phyloP scores from a whole-genome alignment of 2,888 invertebrate species.

The Marasmarcha lunaedactyla region DNA sequence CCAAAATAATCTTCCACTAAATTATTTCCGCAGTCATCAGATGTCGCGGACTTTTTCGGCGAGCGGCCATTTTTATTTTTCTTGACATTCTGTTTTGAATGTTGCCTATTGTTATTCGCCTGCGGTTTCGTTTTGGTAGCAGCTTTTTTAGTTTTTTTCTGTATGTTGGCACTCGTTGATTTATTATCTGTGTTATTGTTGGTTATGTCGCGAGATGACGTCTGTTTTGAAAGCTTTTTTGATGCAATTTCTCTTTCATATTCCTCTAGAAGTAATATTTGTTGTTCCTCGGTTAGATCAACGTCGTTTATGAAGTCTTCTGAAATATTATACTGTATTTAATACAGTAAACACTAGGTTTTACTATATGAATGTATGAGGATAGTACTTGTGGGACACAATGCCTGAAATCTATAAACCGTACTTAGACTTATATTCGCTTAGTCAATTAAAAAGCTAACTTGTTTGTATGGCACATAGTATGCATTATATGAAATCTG shows the following conservation, averaged over 20 bases:
- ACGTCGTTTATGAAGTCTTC: conserved; percentile 75
- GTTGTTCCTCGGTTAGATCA: conserved; percentile 78
- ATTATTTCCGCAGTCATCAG: conserved; percentile 58
- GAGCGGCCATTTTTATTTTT: conserved; percentile 32
- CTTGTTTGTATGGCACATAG: too few relatives aligned
- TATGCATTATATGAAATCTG: too few relatives aligned
- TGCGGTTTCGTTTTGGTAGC: conserved; percentile 36
- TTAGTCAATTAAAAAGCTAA: too few relatives aligned
- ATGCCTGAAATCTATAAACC: too few relatives aligned
- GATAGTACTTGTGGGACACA: too few relatives aligned
- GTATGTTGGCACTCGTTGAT: conserved; percentile 25
- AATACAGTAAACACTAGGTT: too few relatives aligned
- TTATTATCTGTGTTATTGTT: conserved; percentile 43
- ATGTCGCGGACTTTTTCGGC: conserved; percentile 40
- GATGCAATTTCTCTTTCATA: conserved; percentile 74
- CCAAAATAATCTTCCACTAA: conserved; percentile 67
- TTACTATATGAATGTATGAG: too few relatives aligned
- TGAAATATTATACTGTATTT: conserved; percentile 23
- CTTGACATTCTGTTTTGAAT: conserved; percentile 10
- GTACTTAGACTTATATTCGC: too few relatives aligned
- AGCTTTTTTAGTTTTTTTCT: conserved; percentile 20
- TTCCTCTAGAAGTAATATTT: conserved; percentile 74
- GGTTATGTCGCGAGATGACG: conserved; percentile 31
- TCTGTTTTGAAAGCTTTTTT: conserved; percentile 43
- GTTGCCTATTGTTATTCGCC: conserved; percentile 9